Conservation (phyloP, 2,888 invertebrate species). For the Ochlodes sylvanus region DNA sequence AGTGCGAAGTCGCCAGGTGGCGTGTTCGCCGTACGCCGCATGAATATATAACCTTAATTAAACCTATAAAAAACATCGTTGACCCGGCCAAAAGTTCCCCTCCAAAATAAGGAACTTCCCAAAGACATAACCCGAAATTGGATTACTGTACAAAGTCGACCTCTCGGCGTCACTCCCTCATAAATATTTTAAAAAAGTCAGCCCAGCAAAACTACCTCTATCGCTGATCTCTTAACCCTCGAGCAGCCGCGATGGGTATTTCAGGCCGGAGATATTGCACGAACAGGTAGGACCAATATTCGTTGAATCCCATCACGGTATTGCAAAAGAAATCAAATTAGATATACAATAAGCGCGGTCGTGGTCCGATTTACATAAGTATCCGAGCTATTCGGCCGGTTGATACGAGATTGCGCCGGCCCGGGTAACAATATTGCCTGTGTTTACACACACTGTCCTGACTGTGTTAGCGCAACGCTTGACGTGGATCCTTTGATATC, state of each 20-base stretch:
- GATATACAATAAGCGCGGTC: conserved; percentile 83
- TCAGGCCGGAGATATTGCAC: conserved; percentile 67
- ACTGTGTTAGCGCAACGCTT: conserved; percentile 49
- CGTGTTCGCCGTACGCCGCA: conserved; percentile 30
- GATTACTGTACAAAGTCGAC: conserved; percentile 74
- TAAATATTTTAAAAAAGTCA: conserved; percentile 83
- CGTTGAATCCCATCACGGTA: conserved; percentile 79
- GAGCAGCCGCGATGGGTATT: conserved; percentile 64
- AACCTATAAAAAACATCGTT: conserved; percentile 71
- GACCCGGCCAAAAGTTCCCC: conserved; percentile 66
- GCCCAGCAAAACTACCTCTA: conserved; percentile 68
- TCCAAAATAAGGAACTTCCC: conserved; percentile 78
- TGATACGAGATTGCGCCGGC: conserved; percentile 79
- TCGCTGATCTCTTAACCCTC: conserved; percentile 77
- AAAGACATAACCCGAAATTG: conserved; percentile 84
- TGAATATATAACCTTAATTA: conserved; percentile 62
- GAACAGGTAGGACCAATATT: conserved; percentile 77
- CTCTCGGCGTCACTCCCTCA: conserved; percentile 69
- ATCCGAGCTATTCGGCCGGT: conserved; percentile 79
- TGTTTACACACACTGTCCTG: conserved; percentile 60
- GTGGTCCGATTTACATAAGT: conserved; percentile 82
- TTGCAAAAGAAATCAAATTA: conserved; percentile 84
- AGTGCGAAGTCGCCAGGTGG: conserved; percentile 35
- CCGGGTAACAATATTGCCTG: conserved; percentile 74
- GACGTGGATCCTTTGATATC: conserved; percentile 52